Conservation (phyloP, 2,797 vertebrate species). For the Xenentodon cancila region DNA sequence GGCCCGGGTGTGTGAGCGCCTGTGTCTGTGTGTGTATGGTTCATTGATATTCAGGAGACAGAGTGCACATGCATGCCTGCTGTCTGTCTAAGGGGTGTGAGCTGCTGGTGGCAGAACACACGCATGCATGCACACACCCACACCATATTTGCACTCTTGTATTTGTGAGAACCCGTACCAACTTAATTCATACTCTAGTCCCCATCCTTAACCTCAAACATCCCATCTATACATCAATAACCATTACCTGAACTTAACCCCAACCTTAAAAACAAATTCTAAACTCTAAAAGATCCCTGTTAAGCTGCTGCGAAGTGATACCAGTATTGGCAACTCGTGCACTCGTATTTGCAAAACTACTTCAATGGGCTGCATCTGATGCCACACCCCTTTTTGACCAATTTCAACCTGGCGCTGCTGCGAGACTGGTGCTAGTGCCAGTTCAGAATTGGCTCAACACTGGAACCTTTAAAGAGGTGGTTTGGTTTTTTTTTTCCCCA, state of each 20-base stretch:
- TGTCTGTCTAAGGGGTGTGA: conserved; percentile 92
- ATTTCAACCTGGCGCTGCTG: too few relatives aligned
- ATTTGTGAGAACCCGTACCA: conserved; percentile 8
- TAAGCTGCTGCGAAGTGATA: too few relatives aligned
- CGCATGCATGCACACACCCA: conserved; percentile 27
- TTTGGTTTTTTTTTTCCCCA: too few relatives aligned
- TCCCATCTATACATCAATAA: neutral
- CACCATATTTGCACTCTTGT: conserved; percentile 17
- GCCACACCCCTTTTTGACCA: too few relatives aligned
- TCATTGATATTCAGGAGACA: conserved; percentile 98
- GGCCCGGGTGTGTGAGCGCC: conserved; percentile 78
- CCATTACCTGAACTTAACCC: neutral
- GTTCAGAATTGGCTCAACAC: too few relatives aligned
- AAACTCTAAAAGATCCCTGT: neutral
- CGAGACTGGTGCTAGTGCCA: too few relatives aligned
- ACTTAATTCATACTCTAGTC: neutral
- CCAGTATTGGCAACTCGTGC: too few relatives aligned
- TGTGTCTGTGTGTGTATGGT: conserved; percentile 61
- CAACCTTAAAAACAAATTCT: neutral
- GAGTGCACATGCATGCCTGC: conserved; percentile 90
- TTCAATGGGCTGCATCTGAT: too few relatives aligned
- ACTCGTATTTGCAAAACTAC: too few relatives aligned
- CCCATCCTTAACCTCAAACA: neutral
- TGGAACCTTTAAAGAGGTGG: too few relatives aligned
- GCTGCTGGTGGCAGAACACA: conserved; percentile 74